A percentile compares a stretch with the other conserved stretches of the same genome.
Conservation (phyloP, 2,888 invertebrate species). For the Tetropium fuscum region DNA sequence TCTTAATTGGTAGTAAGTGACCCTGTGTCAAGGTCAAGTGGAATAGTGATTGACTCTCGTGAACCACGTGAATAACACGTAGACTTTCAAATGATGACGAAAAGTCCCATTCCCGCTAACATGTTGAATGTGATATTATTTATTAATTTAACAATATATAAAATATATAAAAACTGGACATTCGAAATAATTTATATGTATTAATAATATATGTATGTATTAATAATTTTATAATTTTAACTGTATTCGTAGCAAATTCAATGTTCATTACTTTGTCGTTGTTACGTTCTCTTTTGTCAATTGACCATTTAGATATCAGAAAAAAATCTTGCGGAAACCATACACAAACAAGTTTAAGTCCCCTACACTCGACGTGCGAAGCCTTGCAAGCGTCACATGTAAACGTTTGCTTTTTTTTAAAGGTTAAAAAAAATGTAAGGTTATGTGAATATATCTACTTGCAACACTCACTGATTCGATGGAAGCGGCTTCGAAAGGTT, state of each 20-base stretch:
- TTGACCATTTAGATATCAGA: too few species aligned
- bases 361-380: too few species aligned
- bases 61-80: constrained; percentile 15
- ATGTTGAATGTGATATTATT: constrained; percentile 23
- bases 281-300: too few species aligned
- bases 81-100: constrained; percentile 8
- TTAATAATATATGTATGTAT: constrained; percentile 7
- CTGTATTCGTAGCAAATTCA: background rate
- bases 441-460: too few species aligned
- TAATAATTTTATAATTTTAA: constrained; percentile 12
- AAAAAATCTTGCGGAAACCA: too few species aligned
- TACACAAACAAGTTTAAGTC: too few species aligned
- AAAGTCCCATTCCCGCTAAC: background rate
- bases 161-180: constrained; percentile 5
- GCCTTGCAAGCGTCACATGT: too few species aligned
- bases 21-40: constrained; percentile 3
- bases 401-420: too few species aligned
- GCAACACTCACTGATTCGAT: too few species aligned
- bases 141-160: background rate
- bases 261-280: constrained; percentile 6
- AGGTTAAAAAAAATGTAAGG: too few species aligned
- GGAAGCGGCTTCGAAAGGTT: too few species aligned
- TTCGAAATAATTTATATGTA: constrained; percentile 18
- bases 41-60: constrained; percentile 12
- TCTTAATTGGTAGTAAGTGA: constrained; percentile 58